Conservation (phyloP, 2,888 invertebrate species). For the Linnaemya tessellans region DNA sequence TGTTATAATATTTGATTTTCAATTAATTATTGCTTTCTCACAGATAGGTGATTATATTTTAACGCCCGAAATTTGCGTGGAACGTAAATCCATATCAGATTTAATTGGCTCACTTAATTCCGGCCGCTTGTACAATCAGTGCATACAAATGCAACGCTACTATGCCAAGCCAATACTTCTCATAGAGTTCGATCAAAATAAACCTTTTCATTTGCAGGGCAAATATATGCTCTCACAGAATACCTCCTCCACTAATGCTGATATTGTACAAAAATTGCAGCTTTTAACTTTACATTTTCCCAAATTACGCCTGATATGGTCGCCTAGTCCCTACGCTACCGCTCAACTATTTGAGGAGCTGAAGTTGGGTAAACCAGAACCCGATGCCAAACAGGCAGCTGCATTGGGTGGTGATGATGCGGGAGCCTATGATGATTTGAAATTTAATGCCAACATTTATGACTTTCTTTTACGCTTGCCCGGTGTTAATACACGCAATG, state of each 20-base stretch:
- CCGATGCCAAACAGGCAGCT: constrained; percentile 88
- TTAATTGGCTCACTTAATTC: constrained; percentile 97
- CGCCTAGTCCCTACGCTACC: constrained; percentile 97
- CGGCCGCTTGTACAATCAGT: constrained; percentile 97
- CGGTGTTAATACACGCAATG: constrained; percentile 94
- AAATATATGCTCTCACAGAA: constrained; percentile 91
- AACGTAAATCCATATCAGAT: constrained; percentile 98
- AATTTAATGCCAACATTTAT: constrained; percentile 89
- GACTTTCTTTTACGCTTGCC: constrained; percentile 94
- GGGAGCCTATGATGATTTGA: constrained; percentile 85
- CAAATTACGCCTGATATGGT: constrained; percentile 96
- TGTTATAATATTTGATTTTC: background rate
- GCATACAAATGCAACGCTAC: constrained; percentile 95
- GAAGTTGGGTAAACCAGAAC: constrained; percentile 94
- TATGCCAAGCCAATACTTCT: constrained; percentile 94
- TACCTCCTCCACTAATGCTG: constrained; percentile 86
- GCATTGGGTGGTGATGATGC: constrained; percentile 88
- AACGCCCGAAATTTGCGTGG: constrained; percentile 97
- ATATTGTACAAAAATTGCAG: constrained; percentile 93
- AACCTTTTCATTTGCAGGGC: constrained; percentile 94
- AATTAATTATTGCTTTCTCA: constrained; percentile 53
- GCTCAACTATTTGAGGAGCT: constrained; percentile 98
- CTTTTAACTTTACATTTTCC: constrained; percentile 98
- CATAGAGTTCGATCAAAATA: constrained; percentile 98
- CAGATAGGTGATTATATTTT: constrained; percentile 99